A percentile compares a stretch with the other conserved stretches of the same genome.
phyloP scores from a whole-genome alignment of 1,140 invertebrate genomes.

The Acromyrmex echinatior region DNA sequence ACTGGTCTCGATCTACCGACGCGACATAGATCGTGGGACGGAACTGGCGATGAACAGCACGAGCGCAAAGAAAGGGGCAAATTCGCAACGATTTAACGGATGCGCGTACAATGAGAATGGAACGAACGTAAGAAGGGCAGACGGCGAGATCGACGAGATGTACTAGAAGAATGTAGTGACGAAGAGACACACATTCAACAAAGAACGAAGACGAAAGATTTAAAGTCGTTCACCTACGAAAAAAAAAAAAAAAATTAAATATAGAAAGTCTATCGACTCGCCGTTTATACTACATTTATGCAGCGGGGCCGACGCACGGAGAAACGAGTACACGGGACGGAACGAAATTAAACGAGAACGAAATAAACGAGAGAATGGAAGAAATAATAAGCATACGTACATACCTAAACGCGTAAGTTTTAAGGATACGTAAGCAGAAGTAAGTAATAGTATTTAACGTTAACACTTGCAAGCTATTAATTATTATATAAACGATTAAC shows the following conservation, averaged over 20 bases:
- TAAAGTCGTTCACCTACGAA: slow-evolving; percentile 39
- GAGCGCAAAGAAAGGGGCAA: not conserved
- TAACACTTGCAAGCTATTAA: slow-evolving; percentile 86
- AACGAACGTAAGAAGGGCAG: slow-evolving; percentile 45
- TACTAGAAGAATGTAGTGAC: slow-evolving; percentile 11
- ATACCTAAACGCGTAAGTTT: slow-evolving; percentile 85
- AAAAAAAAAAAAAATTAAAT: slow-evolving; percentile 1
- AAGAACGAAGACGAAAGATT: slow-evolving; percentile 30
- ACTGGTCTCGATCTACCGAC: slow-evolving; percentile 35
- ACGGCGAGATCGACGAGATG: slow-evolving; percentile 39
- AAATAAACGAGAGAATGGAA: slow-evolving; percentile 57
- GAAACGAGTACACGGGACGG: slow-evolving; percentile 67
- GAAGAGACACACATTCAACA: slow-evolving; percentile 16
- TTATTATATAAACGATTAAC: slow-evolving; percentile 86
- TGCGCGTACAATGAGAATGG: slow-evolving; percentile 32
- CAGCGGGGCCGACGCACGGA: slow-evolving; percentile 63
- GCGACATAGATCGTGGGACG: not conserved
- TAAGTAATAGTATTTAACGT: slow-evolving; percentile 87
- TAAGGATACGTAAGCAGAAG: slow-evolving; percentile 85
- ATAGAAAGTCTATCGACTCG: slow-evolving; percentile 67
- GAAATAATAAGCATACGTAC: slow-evolving; percentile 84
- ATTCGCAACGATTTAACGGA: slow-evolving; percentile 58
- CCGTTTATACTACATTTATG: slow-evolving; percentile 66
- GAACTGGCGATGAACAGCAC: not conserved
- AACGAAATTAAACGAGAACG: slow-evolving; percentile 50